phyloP scores from a whole-genome alignment of 2,113 vertebrate species.

The Microcebus lehilahytsara region DNA sequence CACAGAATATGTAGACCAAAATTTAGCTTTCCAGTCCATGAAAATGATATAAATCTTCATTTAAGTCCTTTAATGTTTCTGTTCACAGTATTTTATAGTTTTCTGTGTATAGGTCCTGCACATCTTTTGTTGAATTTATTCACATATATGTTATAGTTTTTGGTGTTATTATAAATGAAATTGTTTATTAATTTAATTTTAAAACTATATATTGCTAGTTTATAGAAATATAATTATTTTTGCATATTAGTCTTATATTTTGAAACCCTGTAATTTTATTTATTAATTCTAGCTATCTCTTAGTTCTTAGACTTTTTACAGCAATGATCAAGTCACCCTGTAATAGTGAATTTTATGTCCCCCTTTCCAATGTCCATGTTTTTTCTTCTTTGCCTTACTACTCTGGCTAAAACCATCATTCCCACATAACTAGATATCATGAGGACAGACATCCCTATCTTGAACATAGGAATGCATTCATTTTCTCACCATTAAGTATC shows the following conservation, averaged over 20 bases:
- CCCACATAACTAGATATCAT: no score
- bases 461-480: no score
- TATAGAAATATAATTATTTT: neutral
- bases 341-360: no score
- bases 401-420: no score
- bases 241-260: neutral
- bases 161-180: neutral
- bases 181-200: neutral
- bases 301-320: no score
- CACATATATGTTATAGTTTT: neutral
- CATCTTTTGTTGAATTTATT: neutral
- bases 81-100: neutral
- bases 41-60: neutral
- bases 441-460: no score
- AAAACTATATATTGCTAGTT: neutral
- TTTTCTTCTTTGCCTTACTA: no score
- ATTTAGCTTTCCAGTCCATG: neutral
- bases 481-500: no score
- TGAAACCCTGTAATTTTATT: neutral
- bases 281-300: no score
- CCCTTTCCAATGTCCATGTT: no score
- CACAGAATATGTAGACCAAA: neutral
- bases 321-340: no score
- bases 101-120: neutral
- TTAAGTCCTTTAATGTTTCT: slow-evolving; percentile 5